A percentile compares a stretch with the other conserved stretches of the same genome.
phyloP scores from a whole-genome alignment of 2,888 invertebrate genomes.

The Galerucella calmariensis region DNA sequence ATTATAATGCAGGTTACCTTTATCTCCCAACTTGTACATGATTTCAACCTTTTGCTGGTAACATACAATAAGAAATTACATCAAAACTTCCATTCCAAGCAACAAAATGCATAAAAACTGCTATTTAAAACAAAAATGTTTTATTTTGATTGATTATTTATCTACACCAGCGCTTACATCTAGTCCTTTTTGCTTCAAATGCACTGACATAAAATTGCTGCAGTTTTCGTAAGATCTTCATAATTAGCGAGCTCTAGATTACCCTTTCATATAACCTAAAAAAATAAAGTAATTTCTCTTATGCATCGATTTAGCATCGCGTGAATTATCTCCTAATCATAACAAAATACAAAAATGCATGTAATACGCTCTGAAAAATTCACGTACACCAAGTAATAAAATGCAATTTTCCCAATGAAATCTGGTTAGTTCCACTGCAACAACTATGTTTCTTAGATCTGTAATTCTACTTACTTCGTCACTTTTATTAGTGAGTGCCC shows the following conservation, averaged over 20 bases:
- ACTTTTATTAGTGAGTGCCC: constrained; percentile 14
- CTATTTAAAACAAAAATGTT: too few species aligned
- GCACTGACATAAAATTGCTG: not conserved
- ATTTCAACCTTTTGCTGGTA: too few species aligned
- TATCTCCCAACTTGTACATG: too few species aligned
- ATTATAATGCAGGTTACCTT: too few species aligned
- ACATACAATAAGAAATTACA: too few species aligned
- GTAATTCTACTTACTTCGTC: constrained; percentile 17
- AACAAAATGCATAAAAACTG: too few species aligned
- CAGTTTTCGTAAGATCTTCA: not conserved
- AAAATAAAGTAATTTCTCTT: constrained; percentile 29
- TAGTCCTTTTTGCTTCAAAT: not conserved
- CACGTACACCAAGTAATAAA: constrained; percentile 40
- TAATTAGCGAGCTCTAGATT: constrained; percentile 19
- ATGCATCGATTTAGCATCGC: constrained; percentile 23
- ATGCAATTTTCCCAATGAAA: constrained; percentile 21
- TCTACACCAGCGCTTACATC: too few species aligned
- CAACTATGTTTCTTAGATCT: constrained; percentile 24
- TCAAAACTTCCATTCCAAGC: too few species aligned
- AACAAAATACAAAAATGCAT: constrained; percentile 19
- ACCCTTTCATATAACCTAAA: constrained; percentile 20
- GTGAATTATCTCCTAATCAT: constrained; percentile 28
- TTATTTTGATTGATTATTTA: too few species aligned
- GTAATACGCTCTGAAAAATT: constrained; percentile 46
- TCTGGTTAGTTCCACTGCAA: constrained; percentile 19